phyloP scores from a whole-genome alignment of 2,888 invertebrate species.

The Xylota segnis region DNA sequence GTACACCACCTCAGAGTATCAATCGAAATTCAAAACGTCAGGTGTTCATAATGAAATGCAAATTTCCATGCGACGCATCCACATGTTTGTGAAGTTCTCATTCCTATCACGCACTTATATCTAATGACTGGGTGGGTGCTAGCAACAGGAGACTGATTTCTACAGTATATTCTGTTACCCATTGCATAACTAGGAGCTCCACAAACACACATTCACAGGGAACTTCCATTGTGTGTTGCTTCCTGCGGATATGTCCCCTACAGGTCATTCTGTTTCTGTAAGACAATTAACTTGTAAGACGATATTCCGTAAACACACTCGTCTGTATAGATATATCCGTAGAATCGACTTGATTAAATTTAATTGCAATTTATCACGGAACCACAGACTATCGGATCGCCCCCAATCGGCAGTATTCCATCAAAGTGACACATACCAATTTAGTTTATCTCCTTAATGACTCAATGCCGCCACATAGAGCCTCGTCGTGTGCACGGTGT shows the following conservation, averaged over 20 bases:
- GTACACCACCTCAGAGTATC: background rate
- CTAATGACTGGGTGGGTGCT: background rate
- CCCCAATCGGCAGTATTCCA: background rate
- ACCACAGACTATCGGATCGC: background rate
- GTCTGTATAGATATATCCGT: background rate
- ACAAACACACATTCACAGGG: background rate
- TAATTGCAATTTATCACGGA: background rate
- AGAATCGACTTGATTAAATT: background rate
- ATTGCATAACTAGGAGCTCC: background rate
- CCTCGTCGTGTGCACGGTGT: background rate
- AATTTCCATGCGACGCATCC: background rate
- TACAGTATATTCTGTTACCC: background rate
- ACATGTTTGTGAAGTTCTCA: background rate
- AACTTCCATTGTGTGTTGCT: background rate
- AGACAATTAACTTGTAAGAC: background rate
- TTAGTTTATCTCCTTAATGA: background rate
- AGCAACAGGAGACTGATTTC: background rate
- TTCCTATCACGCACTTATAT: background rate
- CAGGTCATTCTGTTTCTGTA: background rate
- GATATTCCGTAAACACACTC: background rate
- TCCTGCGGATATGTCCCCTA: background rate
- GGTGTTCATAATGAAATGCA: constrained; percentile 15
- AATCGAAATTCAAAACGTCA: background rate
- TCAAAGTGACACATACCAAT: background rate
- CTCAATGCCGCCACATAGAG: background rate